Conservation (phyloP, 2,113 vertebrate species). For the Crotalus viridis region DNA sequence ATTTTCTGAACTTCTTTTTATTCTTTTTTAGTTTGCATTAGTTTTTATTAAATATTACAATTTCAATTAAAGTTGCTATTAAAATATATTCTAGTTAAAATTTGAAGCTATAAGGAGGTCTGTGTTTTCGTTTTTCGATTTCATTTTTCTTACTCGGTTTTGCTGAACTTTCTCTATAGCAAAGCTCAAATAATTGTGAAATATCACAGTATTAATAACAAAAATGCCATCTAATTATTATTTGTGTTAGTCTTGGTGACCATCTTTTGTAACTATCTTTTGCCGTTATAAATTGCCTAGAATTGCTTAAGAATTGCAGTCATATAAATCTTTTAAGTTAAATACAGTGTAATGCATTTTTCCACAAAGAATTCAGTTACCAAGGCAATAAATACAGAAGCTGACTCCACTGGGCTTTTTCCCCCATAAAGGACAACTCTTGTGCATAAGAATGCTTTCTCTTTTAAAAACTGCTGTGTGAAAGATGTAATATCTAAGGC, state of each 20-base stretch:
- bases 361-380: constrained; percentile 48
- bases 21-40: neutral
- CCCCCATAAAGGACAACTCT: constrained; percentile 15
- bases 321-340: neutral
- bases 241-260: constrained; percentile 48
- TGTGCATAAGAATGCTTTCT: neutral
- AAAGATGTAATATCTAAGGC: constrained; percentile 34
- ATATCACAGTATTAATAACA: constrained; percentile 39
- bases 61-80: neutral
- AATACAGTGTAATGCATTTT: constrained; percentile 37
- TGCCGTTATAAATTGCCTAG: neutral
- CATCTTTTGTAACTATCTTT: constrained; percentile 21
- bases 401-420: constrained; percentile 20
- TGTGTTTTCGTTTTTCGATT: constrained; percentile 7
- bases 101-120: neutral
- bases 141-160: neutral
- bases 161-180: neutral
- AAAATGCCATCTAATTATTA: constrained; percentile 41
- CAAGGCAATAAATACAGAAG: constrained; percentile 55
- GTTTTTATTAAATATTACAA: neutral
- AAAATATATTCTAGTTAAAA: neutral
- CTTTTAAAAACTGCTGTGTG: constrained; percentile 23
- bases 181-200: constrained; percentile 30
- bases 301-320: neutral
- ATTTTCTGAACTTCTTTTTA: neutral